Conservation (phyloP, 2,888 invertebrate genomes). For the Orchestes rusci region DNA sequence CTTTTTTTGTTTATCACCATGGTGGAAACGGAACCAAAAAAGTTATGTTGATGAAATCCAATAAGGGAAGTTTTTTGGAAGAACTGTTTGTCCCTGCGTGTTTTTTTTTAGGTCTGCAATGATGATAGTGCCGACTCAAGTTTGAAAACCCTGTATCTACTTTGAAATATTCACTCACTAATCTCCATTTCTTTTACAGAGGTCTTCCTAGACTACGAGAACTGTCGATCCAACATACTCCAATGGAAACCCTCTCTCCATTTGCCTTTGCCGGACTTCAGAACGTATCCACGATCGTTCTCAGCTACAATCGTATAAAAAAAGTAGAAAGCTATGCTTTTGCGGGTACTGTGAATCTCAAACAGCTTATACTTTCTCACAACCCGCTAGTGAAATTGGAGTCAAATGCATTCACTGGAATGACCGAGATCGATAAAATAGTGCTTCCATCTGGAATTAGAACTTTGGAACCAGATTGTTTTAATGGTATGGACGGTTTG, state of each 20-base stretch:
- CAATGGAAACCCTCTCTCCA: conserved; percentile 69
- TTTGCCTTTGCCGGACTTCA: conserved; percentile 80
- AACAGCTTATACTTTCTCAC: conserved; percentile 71
- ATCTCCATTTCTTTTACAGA: conserved; percentile 60
- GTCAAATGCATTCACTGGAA: conserved; percentile 74
- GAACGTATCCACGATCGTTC: conserved; percentile 65
- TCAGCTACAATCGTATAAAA: conserved; percentile 51
- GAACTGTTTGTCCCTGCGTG: no score
- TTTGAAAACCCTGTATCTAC: no score
- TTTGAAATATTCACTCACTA: no score
- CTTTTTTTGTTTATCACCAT: no score
- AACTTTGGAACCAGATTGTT: conserved; percentile 70
- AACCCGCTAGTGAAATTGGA: conserved; percentile 78
- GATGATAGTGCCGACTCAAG: no score
- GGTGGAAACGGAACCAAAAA: no score
- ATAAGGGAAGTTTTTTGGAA: no score
- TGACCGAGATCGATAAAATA: conserved; percentile 75
- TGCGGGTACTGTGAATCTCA: conserved; percentile 78
- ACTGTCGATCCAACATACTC: conserved; percentile 81
- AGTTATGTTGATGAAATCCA: no score
- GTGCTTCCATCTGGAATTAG: conserved; percentile 76
- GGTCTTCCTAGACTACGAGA: conserved; percentile 71
- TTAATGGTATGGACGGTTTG: conserved; percentile 75
- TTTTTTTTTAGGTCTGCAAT: no score
- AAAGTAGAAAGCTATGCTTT: conserved; percentile 67